A percentile compares a stretch with the other conserved stretches of the same genome.
Conservation (phyloP, 2,888 invertebrate species). For the Ophion obscuratus region DNA sequence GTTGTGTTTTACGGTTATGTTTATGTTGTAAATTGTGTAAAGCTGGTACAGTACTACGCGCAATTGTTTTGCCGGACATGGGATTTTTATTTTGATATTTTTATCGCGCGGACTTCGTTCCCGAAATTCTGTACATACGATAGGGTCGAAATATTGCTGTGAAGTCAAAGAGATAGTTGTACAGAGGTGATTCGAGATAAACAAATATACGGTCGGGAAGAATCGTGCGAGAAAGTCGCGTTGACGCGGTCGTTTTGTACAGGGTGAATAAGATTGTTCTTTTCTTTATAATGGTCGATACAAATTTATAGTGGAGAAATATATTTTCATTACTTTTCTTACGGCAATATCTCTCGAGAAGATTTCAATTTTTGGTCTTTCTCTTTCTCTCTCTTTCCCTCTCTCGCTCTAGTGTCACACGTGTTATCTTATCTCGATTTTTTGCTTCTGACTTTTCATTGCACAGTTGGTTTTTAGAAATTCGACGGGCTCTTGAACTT, state of each 20-base stretch:
- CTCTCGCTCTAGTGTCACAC: neutral
- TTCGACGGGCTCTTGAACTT: neutral
- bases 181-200: conserved; percentile 61
- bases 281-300: conserved; percentile 1
- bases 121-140: conserved; percentile 76
- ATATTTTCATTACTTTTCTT: conserved; percentile 36
- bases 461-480: neutral
- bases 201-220: conserved; percentile 28
- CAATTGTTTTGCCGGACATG: conserved; percentile 57
- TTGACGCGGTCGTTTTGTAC: conserved; percentile 72
- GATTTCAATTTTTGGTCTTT: conserved; percentile 34
- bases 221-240: conserved; percentile 68
- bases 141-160: conserved; percentile 74
- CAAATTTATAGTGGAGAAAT: conserved; percentile 32
- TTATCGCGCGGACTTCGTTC: conserved; percentile 69
- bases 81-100: conserved; percentile 57
- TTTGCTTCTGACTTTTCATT: conserved; percentile 26
- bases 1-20: conserved; percentile 66
- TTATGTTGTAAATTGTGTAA: conserved; percentile 76
- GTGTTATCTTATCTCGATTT: conserved; percentile 25
- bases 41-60: conserved; percentile 75
- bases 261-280: conserved; percentile 60
- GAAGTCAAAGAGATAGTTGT: conserved; percentile 62
- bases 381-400: neutral
- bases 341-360: conserved; percentile 15